Conservation (phyloP, 2,797 vertebrate genomes). For the Pelochelys cantorii region DNA sequence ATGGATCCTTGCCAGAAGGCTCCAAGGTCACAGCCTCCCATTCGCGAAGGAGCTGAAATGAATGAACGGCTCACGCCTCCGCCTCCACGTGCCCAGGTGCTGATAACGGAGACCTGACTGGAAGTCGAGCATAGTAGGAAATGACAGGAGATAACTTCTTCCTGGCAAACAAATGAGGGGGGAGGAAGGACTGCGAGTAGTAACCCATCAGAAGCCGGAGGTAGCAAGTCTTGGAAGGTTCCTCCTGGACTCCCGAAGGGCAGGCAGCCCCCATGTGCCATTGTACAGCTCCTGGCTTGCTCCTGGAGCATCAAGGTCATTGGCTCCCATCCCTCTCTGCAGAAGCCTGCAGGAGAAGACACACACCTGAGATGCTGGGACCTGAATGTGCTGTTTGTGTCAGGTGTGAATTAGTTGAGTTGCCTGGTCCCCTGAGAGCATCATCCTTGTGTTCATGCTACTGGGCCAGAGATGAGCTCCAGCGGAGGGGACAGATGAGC, state of each 20-base stretch:
- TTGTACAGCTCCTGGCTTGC: neutral
- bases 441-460: slow-evolving; percentile 11
- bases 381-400: slow-evolving; percentile 45
- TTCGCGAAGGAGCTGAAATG: neutral
- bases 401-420: slow-evolving; percentile 58
- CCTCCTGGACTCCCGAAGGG: neutral
- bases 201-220: neutral
- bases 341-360: slow-evolving; percentile 46
- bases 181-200: too few relatives aligned
- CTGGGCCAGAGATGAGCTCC: slow-evolving; percentile 12
- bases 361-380: slow-evolving; percentile 65
- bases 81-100: neutral
- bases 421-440: slow-evolving; percentile 31
- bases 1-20: neutral
- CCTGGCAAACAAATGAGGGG: neutral
- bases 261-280: neutral
- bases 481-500: neutral
- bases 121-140: neutral
- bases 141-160: neutral
- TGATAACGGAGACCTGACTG: neutral
- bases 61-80: neutral
- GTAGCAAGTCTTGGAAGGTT: neutral
- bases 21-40: neutral
- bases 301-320: neutral
- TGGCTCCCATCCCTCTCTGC: neutral